Base-by-base conservation (phyloP, 1,140 invertebrate genomes). In the Parapsyche elsis region DNA sequence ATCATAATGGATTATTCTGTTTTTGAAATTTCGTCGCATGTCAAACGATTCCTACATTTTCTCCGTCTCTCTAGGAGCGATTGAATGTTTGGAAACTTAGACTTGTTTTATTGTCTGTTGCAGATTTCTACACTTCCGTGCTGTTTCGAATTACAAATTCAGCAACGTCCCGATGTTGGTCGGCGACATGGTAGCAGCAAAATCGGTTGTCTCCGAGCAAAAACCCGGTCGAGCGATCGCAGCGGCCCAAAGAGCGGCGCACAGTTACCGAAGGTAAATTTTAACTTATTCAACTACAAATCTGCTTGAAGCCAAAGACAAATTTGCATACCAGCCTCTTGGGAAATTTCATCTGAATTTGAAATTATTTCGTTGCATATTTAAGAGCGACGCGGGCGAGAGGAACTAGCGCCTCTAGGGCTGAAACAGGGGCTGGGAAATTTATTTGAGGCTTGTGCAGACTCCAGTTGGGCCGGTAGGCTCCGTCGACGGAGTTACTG, bases 301-400 rank as follows among this genome's bases (percentile, higher is more conserved):
- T 80, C 81, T 82, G 79, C 57, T 49, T 49, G 78, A 49, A 75
- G 79, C 75, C 71, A 80, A 80, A 82, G 81, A 82, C 81, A 80
- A 80, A 82, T 82, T 82, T 82, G 71, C 81, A 82, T 80, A 71
- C 53, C 64, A 53, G 71, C 70, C 81, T 75, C 81, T 73, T 74
- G 81, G 81, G 81, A 82, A 82, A 82, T 82, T 82, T 78, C 49
- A 80, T 80, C 79, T 82, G 81, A 82, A 82, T 82, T 82, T 82
- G 81, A 80, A 82, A 82, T 80, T 77, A 82, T 82, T 82, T 82
- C 78, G 70, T 78, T 82, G 75, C 81, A 82, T 82, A 82, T 82
- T 82, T 82, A 78, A 82, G 81, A 53, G 38, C 38, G 9, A 57
- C 71, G 45, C 38, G 73, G 76, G 59, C 49, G 19, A 59, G 74